A percentile compares a stretch with the other conserved stretches of the same genome.
Conservation (phyloP, 37 sponge, comb jelly and placozoan species). For the Beroe ovata region DNA sequence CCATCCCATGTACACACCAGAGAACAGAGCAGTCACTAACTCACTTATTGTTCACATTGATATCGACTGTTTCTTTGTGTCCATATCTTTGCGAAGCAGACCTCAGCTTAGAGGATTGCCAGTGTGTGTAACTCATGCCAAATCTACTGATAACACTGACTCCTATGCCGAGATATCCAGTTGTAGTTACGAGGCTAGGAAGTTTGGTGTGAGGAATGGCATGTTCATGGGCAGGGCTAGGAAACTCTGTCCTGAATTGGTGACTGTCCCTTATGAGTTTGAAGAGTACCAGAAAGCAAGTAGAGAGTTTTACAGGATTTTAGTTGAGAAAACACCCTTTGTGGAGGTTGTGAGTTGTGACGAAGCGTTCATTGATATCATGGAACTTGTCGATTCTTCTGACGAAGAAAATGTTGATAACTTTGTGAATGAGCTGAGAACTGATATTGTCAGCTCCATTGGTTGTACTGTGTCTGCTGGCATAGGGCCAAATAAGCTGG, state of each 20-base stretch:
- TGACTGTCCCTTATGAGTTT: conserved; percentile 86
- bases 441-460: conserved; percentile 70
- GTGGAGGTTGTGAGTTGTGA: conserved; percentile 93
- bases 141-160: conserved; percentile 6
- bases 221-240: conserved; percentile 84
- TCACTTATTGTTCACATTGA: conserved; percentile 83
- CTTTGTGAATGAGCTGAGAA: conserved; percentile 72
- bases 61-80: conserved; percentile 93
- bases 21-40: not conserved
- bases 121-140: conserved; percentile 86
- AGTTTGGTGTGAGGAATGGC: conserved; percentile 81
- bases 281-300: conserved; percentile 77
- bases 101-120: conserved; percentile 80
- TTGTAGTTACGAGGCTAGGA: conserved; percentile 86
- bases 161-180: conserved; percentile 83
- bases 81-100: conserved; percentile 71
- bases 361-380: conserved; percentile 86
- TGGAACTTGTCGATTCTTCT: conserved; percentile 68
- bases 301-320: conserved; percentile 72
- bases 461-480: conserved; percentile 85
- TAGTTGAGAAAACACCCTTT: conserved; percentile 71
- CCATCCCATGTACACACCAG: conserved; percentile 5
- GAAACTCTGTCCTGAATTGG: conserved; percentile 81
- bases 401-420: conserved; percentile 49
- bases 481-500: conserved; percentile 78